Conservation (phyloP, 2,797 vertebrate genomes). For the Platalea minor region DNA sequence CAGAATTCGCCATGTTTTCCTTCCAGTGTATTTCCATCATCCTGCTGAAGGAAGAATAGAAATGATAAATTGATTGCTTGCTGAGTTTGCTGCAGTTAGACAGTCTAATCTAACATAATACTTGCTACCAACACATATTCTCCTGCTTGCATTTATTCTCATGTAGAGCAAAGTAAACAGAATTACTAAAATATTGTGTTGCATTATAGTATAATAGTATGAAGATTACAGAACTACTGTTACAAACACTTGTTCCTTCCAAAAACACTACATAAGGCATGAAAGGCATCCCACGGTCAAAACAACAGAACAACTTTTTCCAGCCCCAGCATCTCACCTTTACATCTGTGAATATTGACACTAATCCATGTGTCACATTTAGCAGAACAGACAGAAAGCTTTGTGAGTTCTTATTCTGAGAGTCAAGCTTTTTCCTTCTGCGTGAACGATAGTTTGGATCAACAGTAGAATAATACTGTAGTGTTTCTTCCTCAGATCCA, state of each 20-base stretch:
- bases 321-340: slow-evolving; percentile 78
- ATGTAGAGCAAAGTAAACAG: background rate
- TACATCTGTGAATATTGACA: slow-evolving; percentile 86
- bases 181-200: background rate
- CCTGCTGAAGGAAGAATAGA: slow-evolving; percentile 73
- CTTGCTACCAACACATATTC: background rate
- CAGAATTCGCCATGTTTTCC: slow-evolving; percentile 95
- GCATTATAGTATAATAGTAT: background rate
- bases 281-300: background rate
- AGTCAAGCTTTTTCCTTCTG: slow-evolving; percentile 89
- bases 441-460: slow-evolving; percentile 86
- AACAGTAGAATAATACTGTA: slow-evolving; percentile 85
- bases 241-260: background rate
- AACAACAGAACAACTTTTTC: background rate
- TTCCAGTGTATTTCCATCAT: slow-evolving; percentile 81
- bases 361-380: slow-evolving; percentile 87
- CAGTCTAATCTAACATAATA: background rate
- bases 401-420: slow-evolving; percentile 88
- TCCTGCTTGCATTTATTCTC: background rate
- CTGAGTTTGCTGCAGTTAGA: background rate
- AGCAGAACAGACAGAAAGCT: slow-evolving; percentile 91
- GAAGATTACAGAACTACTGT: background rate
- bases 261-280: background rate
- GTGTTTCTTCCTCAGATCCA: slow-evolving; percentile 93
- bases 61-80: background rate